These are phyloP conservation scores for Astreopora myriophthalma DNA, from an alignment of 64 coral and sea anemone species.

Conservation along the genomic window DNA sequence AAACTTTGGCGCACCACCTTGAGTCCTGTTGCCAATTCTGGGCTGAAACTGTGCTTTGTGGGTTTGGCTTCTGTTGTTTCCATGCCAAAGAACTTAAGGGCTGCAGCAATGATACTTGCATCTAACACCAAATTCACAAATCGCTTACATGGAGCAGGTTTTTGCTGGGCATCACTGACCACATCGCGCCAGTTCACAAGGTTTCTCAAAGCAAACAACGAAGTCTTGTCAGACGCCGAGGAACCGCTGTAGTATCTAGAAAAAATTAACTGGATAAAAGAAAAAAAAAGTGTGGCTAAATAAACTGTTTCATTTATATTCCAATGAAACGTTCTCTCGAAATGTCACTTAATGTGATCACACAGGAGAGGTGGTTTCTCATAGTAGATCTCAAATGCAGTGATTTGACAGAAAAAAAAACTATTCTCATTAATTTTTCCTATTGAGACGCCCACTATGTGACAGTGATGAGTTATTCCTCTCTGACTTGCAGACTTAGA, in stretches of 20 bases:
- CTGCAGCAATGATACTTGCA: constrained; percentile 46
- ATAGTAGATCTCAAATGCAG: background rate
- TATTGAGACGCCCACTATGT: too few species aligned
- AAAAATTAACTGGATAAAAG: constrained; percentile 4
- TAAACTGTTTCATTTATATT: too few species aligned
- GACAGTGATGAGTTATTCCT: background rate
- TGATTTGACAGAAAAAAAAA: background rate
- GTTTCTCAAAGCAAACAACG: background rate
- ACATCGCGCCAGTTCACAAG: background rate
- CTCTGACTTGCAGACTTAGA: background rate
- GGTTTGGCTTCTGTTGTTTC: constrained; percentile 1
- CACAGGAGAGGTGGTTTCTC: background rate
- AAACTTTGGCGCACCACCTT: background rate
- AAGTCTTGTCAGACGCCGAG: constrained; percentile 29
- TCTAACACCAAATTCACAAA: background rate
- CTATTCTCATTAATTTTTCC: background rate
- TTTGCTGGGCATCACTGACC: background rate
- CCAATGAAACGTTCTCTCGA: too few species aligned
- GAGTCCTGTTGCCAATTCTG: constrained; percentile 5
- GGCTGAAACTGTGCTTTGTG: constrained; percentile 5
- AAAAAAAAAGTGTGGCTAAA: background rate
- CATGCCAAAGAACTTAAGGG: background rate
- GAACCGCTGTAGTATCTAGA: constrained; percentile 19
- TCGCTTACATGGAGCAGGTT: background rate
- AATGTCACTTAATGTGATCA: background rate